Percentiles rank a stretch among this genome's conserved stretches.
Evolutionary conservation across 2,797 vertebrate genomes (phyloP).

Genomic region (Tangara arthus): DNA sequence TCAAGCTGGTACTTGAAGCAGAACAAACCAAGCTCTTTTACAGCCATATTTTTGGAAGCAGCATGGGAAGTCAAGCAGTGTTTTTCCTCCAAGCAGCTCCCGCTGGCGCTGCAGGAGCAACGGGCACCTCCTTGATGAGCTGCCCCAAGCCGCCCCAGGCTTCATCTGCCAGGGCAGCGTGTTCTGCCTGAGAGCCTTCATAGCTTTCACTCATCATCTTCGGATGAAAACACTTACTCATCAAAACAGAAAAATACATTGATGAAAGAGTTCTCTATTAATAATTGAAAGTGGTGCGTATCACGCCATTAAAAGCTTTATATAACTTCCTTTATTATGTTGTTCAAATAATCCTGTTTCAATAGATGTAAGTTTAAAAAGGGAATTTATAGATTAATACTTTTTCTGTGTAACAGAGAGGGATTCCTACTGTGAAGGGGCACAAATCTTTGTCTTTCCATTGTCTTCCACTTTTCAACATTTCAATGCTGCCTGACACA

Average conservation of each 20-base stretch:
- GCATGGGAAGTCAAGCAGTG: neutral
- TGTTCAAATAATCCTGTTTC: neutral
- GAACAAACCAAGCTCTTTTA: neutral
- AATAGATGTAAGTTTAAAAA: neutral
- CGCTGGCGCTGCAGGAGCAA: neutral
- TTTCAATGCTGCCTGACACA: neutral
- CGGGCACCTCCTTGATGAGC: neutral
- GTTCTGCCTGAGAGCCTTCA: neutral
- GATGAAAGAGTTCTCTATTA: slow-evolving; percentile 28
- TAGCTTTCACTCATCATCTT: neutral
- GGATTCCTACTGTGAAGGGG: neutral
- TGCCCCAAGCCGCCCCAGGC: neutral
- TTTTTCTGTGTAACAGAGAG: neutral
- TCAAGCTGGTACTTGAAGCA: neutral
- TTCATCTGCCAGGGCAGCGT: neutral
- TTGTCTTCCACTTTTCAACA: neutral
- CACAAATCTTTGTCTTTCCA: neutral
- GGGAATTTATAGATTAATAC: neutral
- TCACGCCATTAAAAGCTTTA: neutral
- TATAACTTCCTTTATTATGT: neutral
- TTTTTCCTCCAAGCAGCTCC: neutral
- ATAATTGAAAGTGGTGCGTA: neutral
- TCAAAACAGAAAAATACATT: neutral
- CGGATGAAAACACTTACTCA: slow-evolving; percentile 18
- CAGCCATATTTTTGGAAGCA: neutral